Evolutionary conservation across 1,140 invertebrate species (phyloP).

Genomic region (Steinernema feltiae): DNA sequence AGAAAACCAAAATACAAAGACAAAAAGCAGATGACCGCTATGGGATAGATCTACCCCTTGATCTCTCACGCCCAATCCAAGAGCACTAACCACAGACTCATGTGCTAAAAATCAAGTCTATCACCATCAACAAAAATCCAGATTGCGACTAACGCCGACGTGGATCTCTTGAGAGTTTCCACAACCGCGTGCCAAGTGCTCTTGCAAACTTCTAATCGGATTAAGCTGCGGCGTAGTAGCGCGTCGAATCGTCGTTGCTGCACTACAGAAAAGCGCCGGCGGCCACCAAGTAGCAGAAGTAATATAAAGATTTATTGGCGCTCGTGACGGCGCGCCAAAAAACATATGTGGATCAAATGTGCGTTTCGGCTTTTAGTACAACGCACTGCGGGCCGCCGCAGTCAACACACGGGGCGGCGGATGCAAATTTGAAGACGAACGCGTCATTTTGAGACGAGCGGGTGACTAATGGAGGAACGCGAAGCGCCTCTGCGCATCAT

Average conservation of each 20-base stretch:
- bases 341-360: conserved; percentile 15
- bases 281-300: not conserved
- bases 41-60: no score
- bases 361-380: not conserved
- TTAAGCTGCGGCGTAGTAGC: not conserved
- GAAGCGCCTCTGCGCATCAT: no score
- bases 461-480: no score
- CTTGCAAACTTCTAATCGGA: not conserved
- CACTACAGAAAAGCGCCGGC: no score
- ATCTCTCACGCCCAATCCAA: no score
- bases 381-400: not conserved
- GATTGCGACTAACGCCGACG: no score
- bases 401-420: not conserved
- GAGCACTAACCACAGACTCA: no score
- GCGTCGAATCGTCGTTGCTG: not conserved
- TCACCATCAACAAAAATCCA: no score
- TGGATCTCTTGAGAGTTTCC: not conserved
- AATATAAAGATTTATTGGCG: conserved; percentile 11
- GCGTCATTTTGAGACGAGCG: no score
- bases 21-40: not conserved
- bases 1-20: no score
- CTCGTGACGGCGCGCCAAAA: not conserved
- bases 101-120: no score
- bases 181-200: not conserved
- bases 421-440: no score